A percentile compares a stretch with the other conserved stretches of the same genome.
Conservation (phyloP, 2,113 vertebrate genomes). For the Zosterops borbonicus region DNA sequence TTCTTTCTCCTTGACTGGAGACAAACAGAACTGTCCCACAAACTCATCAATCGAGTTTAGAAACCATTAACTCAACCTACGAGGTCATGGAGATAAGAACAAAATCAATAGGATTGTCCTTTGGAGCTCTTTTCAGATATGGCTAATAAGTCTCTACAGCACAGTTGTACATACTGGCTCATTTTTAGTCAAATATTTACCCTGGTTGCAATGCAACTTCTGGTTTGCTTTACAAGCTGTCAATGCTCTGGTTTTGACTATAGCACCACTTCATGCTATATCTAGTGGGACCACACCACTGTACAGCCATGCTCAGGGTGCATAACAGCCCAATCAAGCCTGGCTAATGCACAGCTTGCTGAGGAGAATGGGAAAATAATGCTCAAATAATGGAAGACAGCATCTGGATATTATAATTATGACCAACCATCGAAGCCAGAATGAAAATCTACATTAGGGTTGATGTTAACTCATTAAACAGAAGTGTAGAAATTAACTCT, state of each 20-base stretch:
- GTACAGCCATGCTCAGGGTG: not conserved
- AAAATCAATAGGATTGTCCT: conserved; percentile 43
- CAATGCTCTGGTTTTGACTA: not conserved
- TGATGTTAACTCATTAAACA: not conserved
- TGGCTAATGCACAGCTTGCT: not conserved
- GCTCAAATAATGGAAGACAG: not conserved
- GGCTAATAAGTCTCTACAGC: not conserved
- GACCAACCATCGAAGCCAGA: not conserved
- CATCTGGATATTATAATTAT: not conserved
- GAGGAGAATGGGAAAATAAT: not conserved
- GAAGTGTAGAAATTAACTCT: not conserved
- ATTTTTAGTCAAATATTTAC: conserved; percentile 58
- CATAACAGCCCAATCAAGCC: not conserved
- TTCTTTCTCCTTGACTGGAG: conserved; percentile 40
- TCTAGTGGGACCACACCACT: not conserved
- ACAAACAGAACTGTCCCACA: conserved; percentile 27
- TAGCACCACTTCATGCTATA: not conserved
- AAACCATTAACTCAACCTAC: conserved; percentile 62
- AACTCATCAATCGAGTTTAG: conserved; percentile 39
- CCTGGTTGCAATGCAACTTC: conserved; percentile 11
- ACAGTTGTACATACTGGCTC: not conserved
- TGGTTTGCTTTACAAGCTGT: conserved; percentile 1
- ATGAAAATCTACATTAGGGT: not conserved
- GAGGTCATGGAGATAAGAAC: conserved; percentile 60
- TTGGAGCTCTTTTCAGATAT: not conserved